Evolutionary conservation across 2,888 invertebrate species (phyloP).

Genomic region (Lepas anatifera): DNA sequence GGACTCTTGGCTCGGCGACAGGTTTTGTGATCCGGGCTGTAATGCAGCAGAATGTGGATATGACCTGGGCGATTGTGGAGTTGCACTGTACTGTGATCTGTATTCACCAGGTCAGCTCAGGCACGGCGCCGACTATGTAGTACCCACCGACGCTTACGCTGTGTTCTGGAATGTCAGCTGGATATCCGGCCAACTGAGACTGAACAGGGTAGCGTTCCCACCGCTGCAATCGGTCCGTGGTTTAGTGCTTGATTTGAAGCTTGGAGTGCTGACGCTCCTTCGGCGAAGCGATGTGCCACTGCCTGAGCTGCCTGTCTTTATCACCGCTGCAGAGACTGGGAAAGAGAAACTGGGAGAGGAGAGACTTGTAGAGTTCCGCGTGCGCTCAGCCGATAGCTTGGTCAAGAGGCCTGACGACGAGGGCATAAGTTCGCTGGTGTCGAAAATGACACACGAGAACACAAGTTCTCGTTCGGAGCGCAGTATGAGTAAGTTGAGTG

Average conservation of each 20-base stretch:
- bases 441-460: too few relatives aligned
- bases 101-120: neutral
- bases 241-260: neutral
- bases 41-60: conserved; percentile 37
- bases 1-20: conserved; percentile 39
- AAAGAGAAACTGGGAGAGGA: neutral
- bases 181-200: neutral
- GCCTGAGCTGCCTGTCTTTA: neutral
- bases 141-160: neutral
- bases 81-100: conserved; percentile 27
- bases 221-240: neutral
- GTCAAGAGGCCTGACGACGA: too few relatives aligned
- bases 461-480: too few relatives aligned
- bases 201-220: neutral
- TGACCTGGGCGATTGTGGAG: conserved; percentile 41
- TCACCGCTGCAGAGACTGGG: neutral
- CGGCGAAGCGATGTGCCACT: neutral
- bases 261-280: neutral
- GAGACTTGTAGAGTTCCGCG: neutral
- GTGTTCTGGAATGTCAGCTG: neutral
- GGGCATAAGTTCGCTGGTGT: too few relatives aligned
- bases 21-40: conserved; percentile 30
- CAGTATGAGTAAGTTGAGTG: too few relatives aligned
- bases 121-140: neutral
- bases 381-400: too few relatives aligned